A percentile compares a stretch with the other conserved stretches of the same genome.
Evolutionary conservation across 2,888 invertebrate species (phyloP).

Genomic region (Bombyx huttoni): DNA sequence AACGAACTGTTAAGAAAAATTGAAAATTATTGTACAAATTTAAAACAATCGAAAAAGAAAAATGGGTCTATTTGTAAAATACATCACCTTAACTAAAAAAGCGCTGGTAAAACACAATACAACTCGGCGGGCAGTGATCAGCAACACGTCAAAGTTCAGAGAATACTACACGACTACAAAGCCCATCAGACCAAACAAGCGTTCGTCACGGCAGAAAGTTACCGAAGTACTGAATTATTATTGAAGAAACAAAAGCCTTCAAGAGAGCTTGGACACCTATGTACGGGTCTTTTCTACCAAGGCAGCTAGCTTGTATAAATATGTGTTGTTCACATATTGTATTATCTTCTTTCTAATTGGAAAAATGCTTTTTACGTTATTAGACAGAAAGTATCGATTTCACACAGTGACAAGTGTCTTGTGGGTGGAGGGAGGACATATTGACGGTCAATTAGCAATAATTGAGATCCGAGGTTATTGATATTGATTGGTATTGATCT

Average conservation of each 20-base stretch:
- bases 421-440: background rate
- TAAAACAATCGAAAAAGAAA: too few species aligned
- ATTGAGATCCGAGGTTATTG: background rate
- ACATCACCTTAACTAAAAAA: too few species aligned
- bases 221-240: background rate
- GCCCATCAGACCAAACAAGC: background rate
- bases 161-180: background rate
- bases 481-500: background rate
- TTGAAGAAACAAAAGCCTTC: background rate
- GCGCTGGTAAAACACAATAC: too few species aligned
- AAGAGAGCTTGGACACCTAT: background rate
- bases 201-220: background rate
- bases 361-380: background rate
- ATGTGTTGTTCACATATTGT: background rate
- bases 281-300: background rate
- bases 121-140: too few species aligned
- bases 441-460: background rate
- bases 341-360: background rate
- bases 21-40: too few species aligned
- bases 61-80: too few species aligned
- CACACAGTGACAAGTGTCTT: background rate
- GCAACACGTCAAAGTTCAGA: too few species aligned
- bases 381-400: background rate
- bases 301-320: background rate
- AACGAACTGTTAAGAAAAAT: too few species aligned